Percentiles rank a stretch among this genome's conserved stretches.
phyloP scores from a whole-genome alignment of 2,113 vertebrate species.

The Spea multiplicata region DNA sequence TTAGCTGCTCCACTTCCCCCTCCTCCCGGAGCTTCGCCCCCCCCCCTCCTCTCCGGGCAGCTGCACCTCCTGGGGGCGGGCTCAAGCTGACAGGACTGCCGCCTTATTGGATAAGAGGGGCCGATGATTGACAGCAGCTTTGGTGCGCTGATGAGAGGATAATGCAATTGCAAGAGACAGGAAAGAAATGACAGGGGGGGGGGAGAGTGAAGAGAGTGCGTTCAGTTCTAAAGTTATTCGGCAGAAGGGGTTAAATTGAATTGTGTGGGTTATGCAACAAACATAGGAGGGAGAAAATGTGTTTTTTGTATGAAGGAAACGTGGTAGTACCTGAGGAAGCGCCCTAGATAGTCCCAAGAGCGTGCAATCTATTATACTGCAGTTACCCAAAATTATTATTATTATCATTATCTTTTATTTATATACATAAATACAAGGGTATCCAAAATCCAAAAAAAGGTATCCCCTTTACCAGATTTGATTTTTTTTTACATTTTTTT shows the following conservation, averaged over 20 bases:
- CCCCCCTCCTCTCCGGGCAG: constrained; percentile 18
- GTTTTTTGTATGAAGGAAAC: not conserved
- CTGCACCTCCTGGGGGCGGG: constrained; percentile 31
- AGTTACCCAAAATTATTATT: too few relatives aligned
- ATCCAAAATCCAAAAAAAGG: too few relatives aligned
- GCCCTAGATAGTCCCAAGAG: too few relatives aligned
- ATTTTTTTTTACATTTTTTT: too few relatives aligned
- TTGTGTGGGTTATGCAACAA: not conserved
- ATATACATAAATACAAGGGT: too few relatives aligned
- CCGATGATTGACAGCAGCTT: constrained; percentile 29
- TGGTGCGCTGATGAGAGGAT: not conserved
- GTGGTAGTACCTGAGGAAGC: too few relatives aligned
- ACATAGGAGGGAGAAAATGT: not conserved
- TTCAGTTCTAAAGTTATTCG: too few relatives aligned
- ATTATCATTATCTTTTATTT: too few relatives aligned
- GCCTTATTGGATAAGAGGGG: not conserved
- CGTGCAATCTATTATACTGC: too few relatives aligned
- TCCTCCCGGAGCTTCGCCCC: constrained; percentile 22
- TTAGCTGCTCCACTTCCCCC: constrained; percentile 18
- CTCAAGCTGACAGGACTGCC: constrained; percentile 2
- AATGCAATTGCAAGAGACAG: not conserved
- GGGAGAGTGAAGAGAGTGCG: not conserved
- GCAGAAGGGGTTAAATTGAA: not conserved
- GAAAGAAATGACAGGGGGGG: not conserved
- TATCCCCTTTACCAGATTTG: too few relatives aligned